A percentile compares a stretch with the other conserved stretches of the same genome.
phyloP scores from a whole-genome alignment of 2,888 invertebrate genomes.

The Prenolepis imparis region DNA sequence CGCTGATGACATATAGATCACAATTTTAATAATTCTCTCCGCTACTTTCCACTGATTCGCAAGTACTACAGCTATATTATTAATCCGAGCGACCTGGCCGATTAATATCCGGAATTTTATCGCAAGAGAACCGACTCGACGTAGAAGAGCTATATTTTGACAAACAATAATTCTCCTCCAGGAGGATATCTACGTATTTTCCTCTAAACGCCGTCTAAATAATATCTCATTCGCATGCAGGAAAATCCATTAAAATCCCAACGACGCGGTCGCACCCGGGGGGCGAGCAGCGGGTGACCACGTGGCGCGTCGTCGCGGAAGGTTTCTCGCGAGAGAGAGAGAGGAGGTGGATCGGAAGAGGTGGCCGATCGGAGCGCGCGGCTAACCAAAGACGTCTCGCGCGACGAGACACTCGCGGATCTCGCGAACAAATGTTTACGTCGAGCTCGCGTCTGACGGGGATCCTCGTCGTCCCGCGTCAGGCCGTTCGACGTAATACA shows the following conservation, averaged over 20 bases:
- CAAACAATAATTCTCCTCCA: neutral
- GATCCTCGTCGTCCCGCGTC: no score
- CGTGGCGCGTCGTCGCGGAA: conserved; percentile 50
- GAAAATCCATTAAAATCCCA: neutral
- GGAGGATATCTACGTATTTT: neutral
- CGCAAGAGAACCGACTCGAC: no score
- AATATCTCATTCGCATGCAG: neutral
- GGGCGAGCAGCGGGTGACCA: conserved; percentile 36
- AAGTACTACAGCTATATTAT: neutral
- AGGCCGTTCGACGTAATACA: no score
- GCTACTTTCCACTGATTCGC: no score
- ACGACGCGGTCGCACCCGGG: conserved; percentile 37
- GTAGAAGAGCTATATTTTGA: neutral
- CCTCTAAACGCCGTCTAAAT: neutral
- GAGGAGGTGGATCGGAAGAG: conserved; percentile 13
- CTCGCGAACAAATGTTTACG: no score
- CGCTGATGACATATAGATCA: neutral
- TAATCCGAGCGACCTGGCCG: no score
- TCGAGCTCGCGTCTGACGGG: no score
- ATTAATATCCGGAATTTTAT: neutral
- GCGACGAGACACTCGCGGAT: no score
- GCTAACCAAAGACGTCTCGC: conserved; percentile 44
- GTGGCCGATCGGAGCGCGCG: conserved; percentile 11
- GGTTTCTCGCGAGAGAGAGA: conserved; percentile 38
- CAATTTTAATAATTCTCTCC: neutral